Percentiles rank a stretch among this genome's conserved stretches.
These are phyloP conservation scores for Plectrocnemia conspersa DNA, from an alignment of 1,140 invertebrate species.

Conservation along the genomic window DNA sequence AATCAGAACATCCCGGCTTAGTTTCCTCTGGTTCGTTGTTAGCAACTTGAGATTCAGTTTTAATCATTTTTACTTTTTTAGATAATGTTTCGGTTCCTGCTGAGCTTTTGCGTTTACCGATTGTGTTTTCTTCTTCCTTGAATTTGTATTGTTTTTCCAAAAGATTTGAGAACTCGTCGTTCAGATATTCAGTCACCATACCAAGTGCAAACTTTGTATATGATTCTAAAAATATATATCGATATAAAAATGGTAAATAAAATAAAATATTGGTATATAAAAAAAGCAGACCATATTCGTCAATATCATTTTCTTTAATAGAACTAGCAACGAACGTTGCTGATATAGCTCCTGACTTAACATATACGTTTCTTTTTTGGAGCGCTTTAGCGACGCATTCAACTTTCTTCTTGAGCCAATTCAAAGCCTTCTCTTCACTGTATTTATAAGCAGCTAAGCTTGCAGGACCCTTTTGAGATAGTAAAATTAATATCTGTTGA, in stretches of 20 bases:
- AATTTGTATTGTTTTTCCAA: constrained; percentile 59
- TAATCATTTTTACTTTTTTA: constrained; percentile 43
- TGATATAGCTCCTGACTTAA: constrained; percentile 62
- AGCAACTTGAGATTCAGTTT: constrained; percentile 31
- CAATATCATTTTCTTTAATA: constrained; percentile 49
- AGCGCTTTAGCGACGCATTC: constrained; percentile 58
- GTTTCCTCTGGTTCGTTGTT: constrained; percentile 32
- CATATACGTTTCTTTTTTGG: constrained; percentile 65
- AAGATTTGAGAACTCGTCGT: constrained; percentile 58
- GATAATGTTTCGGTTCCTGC: constrained; percentile 37
- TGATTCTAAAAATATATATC: constrained; percentile 49
- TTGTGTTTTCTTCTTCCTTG: constrained; percentile 52
- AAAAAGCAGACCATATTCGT: constrained; percentile 50
- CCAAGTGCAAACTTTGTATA: constrained; percentile 65
- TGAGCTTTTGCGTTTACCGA: constrained; percentile 52
- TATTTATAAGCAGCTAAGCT: constrained; percentile 71
- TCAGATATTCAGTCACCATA: constrained; percentile 64
- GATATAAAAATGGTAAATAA: constrained; percentile 2
- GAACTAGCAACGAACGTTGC: constrained; percentile 65
- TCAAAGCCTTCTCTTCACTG: constrained; percentile 68
- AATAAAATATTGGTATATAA: constrained; percentile 6
- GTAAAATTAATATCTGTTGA: constrained; percentile 30
- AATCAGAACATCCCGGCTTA: too few species aligned
- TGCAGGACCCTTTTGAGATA: constrained; percentile 52
- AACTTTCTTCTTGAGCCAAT: constrained; percentile 67